Conservation (phyloP, 2,888 invertebrate species). For the Pristionchus arcanus region DNA sequence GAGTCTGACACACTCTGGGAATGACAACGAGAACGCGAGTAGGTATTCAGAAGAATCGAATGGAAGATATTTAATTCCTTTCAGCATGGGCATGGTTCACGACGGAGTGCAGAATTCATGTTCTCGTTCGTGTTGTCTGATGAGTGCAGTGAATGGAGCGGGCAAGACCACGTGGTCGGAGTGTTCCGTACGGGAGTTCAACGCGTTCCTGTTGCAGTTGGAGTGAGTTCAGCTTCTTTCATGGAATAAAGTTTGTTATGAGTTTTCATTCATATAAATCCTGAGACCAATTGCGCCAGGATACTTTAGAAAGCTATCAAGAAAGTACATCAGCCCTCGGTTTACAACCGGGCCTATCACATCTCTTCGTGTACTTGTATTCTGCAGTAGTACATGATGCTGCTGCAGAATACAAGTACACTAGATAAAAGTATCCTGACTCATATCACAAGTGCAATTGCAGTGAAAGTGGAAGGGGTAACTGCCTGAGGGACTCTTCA, state of each 20-base stretch:
- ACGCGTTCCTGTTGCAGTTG: constrained; percentile 76
- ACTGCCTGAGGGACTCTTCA: constrained; percentile 76
- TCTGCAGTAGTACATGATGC: not conserved
- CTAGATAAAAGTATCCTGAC: not conserved
- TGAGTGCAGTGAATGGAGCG: constrained; percentile 79
- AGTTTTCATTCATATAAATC: too few species aligned
- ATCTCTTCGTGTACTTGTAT: too few species aligned
- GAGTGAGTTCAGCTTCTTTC: constrained; percentile 68
- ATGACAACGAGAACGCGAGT: too few species aligned
- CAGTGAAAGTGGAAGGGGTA: constrained; percentile 77
- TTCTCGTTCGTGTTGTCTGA: constrained; percentile 76
- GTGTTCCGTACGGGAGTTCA: constrained; percentile 78
- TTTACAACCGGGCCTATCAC: not conserved
- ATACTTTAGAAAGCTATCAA: not conserved
- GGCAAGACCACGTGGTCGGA: constrained; percentile 79
- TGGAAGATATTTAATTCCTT: constrained; percentile 27
- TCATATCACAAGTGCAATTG: not conserved
- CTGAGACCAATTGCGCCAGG: not conserved
- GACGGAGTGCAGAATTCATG: constrained; percentile 79
- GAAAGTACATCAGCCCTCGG: not conserved
- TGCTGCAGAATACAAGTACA: not conserved
- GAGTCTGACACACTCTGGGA: too few species aligned
- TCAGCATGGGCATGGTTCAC: constrained; percentile 79
- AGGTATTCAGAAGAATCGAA: too few species aligned
- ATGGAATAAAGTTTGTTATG: too few species aligned